These are phyloP conservation scores for Lamprotornis superbus DNA, from an alignment of 2,113 vertebrate species.

Conservation along the genomic window DNA sequence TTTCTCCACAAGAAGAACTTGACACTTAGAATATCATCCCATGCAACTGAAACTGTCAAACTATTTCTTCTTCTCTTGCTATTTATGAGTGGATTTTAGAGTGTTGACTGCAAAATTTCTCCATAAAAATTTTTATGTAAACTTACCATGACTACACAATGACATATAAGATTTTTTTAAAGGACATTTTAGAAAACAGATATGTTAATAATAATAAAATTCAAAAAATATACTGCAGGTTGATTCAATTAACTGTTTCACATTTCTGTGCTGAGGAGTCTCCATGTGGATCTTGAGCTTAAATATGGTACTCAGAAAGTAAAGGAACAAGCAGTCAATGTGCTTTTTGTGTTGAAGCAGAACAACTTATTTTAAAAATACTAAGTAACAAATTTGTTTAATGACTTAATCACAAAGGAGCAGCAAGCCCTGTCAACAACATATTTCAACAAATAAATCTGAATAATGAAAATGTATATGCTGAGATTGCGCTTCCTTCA, in stretches of 20 bases:
- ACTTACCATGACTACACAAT: background rate
- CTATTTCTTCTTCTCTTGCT: background rate
- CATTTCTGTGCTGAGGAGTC: background rate
- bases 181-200: background rate
- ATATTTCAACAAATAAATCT: background rate
- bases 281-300: background rate
- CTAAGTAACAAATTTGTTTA: background rate
- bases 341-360: background rate
- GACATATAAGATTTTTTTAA: background rate
- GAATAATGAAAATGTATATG: background rate
- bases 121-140: background rate
- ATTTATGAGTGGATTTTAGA: background rate
- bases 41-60: background rate
- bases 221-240: accelerated
- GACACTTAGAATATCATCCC: background rate
- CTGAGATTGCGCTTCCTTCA: background rate
- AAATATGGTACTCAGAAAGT: background rate
- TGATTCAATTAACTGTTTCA: background rate
- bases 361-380: background rate
- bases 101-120: background rate
- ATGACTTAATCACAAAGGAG: background rate
- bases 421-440: background rate
- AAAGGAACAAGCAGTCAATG: background rate
- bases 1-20: background rate
- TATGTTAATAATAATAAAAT: background rate